Evolutionary conservation across 2,888 invertebrate genomes (phyloP).

Genomic region (Melanostoma scalare): DNA sequence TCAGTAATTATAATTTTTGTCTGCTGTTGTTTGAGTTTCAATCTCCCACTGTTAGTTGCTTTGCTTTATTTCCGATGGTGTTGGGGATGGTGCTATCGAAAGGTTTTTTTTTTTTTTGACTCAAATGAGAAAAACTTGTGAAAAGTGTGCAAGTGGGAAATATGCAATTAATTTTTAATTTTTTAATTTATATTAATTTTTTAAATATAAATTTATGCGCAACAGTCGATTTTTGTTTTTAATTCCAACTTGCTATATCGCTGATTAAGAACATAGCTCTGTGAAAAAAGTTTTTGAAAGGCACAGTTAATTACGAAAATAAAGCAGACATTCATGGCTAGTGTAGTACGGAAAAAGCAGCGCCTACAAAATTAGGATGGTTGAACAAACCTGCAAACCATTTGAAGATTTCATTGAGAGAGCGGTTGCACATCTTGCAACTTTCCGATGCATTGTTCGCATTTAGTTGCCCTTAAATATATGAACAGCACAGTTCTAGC

Average conservation of each 20-base stretch:
- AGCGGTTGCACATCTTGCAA: no score
- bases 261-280: background rate
- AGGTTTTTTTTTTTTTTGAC: slow-evolving; percentile 20
- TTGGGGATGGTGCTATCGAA: slow-evolving; percentile 27
- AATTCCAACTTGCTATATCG: background rate
- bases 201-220: background rate
- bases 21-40: background rate
- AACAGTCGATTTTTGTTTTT: background rate
- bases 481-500: no score
- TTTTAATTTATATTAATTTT: slow-evolving; percentile 25
- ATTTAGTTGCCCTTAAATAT: no score
- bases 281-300: no score
- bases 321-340: no score
- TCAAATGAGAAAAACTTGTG: slow-evolving; percentile 14
- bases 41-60: background rate
- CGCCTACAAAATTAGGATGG: no score
- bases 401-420: no score
- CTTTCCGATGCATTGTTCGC: no score
- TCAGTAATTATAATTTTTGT: slow-evolving; percentile 60
- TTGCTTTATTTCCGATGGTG: background rate
- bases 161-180: slow-evolving; percentile 38
- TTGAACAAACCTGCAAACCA: no score
- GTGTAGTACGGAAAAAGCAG: no score
- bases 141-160: background rate
- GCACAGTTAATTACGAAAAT: no score